A percentile compares a stretch with the other conserved stretches of the same genome.
phyloP scores from a whole-genome alignment of 2,888 invertebrate genomes.

The Andrena flavipes region DNA sequence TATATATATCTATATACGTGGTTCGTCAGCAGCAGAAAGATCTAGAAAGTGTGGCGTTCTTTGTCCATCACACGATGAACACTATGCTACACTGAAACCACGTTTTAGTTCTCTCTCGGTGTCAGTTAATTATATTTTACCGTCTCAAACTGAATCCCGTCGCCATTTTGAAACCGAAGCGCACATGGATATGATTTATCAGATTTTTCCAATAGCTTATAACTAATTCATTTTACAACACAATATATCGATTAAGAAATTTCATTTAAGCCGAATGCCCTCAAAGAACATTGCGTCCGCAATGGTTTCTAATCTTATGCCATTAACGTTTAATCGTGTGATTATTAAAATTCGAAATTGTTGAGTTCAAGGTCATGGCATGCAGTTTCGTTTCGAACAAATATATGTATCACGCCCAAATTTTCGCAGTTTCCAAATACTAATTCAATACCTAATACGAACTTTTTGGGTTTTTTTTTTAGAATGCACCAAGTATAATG shows the following conservation, averaged over 20 bases:
- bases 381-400: slow-evolving; percentile 20
- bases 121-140: slow-evolving; percentile 59
- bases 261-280: background rate
- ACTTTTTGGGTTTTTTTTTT: background rate
- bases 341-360: slow-evolving; percentile 25
- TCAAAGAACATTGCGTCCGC: background rate
- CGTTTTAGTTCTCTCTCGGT: slow-evolving; percentile 48
- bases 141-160: slow-evolving; percentile 38
- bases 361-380: slow-evolving; percentile 45
- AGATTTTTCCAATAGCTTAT: slow-evolving; percentile 15
- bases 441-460: background rate
- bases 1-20: background rate
- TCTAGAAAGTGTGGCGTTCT: slow-evolving; percentile 62
- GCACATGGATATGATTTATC: slow-evolving; percentile 63
- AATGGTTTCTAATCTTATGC: background rate
- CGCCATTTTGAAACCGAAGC: slow-evolving; percentile 71
- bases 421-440: background rate
- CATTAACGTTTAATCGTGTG: background rate
- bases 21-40: slow-evolving; percentile 40
- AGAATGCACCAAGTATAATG: background rate
- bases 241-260: background rate
- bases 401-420: background rate
- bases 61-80: slow-evolving; percentile 50
- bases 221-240: background rate
- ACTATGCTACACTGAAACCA: slow-evolving; percentile 22